Base-by-base conservation (phyloP, 1,140 invertebrate genomes). In the Harpegnathos saltator region DNA sequence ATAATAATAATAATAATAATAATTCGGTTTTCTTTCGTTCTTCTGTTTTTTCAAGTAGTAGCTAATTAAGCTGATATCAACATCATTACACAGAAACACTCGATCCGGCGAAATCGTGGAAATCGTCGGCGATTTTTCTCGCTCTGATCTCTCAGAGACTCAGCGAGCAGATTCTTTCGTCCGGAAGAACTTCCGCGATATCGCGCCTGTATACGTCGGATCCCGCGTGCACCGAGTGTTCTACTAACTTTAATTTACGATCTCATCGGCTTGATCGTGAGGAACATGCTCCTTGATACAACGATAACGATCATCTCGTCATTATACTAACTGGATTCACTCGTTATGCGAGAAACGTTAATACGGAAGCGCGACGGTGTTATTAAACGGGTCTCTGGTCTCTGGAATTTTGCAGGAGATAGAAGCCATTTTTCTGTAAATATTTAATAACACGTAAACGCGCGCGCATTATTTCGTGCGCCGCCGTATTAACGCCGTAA, bases 221-320 rank as follows among this genome's bases (percentile, higher is more conserved):
- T 62, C 83, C 73, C 83, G 56, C 50, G 65, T 61, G 85, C 65
- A 58, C 54, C 29, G 17, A 38, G 61, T 65, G 71, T 88, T 94
- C 89, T 89, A 91, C 90, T 91, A 90, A 91, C 89, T 85, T 86
- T 91, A 80, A 85, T 89, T 85, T 82, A 72, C 11, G 33, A 86
- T 83, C 52, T 33, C 29, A 86, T 68, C 82, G 73, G 72, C 80
- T 78, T 72, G 71, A 87, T 84, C 65, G 52, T 80, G 69, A 87
- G 83, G 82, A 87, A 73, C 38, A 52, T 12, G 58, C 59, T 82
- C 56, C 69, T 73, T 73, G 78, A 82, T 82, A 73, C 15, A 15
- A 61, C 56, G 29, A 26, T 82, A 82, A 82, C 56, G 81, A 86
- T 62, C 63, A 75, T 77, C 65, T 75, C 19, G 61, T 74, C 69